These are phyloP conservation scores for Apogon talboti DNA, from an alignment of 2,797 vertebrate genomes.

Conservation along the genomic window DNA sequence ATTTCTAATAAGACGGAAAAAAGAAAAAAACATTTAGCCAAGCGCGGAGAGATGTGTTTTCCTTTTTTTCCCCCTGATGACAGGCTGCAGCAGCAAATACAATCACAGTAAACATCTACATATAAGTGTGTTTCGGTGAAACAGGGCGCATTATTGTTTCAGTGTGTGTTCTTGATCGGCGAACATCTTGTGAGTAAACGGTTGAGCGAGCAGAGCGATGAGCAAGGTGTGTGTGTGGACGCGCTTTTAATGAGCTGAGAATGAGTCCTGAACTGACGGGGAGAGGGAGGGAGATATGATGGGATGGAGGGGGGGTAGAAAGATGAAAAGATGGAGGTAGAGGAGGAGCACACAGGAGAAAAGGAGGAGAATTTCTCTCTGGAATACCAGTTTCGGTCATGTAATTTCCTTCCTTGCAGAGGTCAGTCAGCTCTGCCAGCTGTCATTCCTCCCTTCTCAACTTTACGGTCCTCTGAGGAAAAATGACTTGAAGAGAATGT, in stretches of 20 bases:
- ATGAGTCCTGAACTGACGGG: slow-evolving; percentile 49
- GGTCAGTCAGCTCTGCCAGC: slow-evolving; percentile 48
- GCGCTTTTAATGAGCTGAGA: slow-evolving; percentile 75
- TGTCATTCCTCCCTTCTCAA: slow-evolving; percentile 30
- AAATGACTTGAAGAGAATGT: slow-evolving; percentile 6
- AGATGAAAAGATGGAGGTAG: not conserved
- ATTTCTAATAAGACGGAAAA: slow-evolving; percentile 58
- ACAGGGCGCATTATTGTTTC: not conserved
- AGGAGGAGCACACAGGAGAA: not conserved
- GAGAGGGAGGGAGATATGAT: slow-evolving; percentile 14
- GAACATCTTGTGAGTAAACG: slow-evolving; percentile 69
- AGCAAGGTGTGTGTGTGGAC: slow-evolving; percentile 59
- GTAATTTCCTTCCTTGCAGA: slow-evolving; percentile 40
- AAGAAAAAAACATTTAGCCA: slow-evolving; percentile 32
- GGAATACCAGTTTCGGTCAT: slow-evolving; percentile 31
- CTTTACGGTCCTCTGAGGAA: slow-evolving; percentile 11
- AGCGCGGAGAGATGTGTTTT: slow-evolving; percentile 12
- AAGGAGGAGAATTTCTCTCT: slow-evolving; percentile 16
- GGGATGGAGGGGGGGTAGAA: not conserved
- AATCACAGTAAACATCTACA: slow-evolving; percentile 35
- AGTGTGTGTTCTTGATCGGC: slow-evolving; percentile 13
- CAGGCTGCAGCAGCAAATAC: slow-evolving; percentile 31
- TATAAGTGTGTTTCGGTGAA: slow-evolving; percentile 13
- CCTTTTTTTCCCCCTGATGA: slow-evolving; percentile 39
- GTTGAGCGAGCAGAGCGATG: slow-evolving; percentile 58